Evolutionary conservation across 2,888 invertebrate species (phyloP).

Genomic region (Drosophila diplacantha): DNA sequence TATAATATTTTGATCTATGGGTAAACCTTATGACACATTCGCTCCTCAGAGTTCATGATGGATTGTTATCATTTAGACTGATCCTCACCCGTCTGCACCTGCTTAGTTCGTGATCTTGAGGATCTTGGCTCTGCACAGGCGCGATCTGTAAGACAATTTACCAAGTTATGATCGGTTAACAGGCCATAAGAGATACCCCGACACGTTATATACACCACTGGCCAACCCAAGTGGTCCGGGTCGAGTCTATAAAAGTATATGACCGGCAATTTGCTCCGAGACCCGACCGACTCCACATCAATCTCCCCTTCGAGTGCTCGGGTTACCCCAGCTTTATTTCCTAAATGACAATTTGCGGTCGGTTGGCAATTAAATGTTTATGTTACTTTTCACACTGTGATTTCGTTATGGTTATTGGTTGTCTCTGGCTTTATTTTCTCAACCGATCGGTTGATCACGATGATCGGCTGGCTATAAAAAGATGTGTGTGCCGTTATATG

Average conservation of each 20-base stretch:
- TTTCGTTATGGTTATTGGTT: constrained; percentile 32
- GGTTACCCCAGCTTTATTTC: constrained; percentile 32
- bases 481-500: constrained; percentile 33
- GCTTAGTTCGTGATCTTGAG: constrained; percentile 8
- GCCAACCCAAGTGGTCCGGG: constrained; percentile 9
- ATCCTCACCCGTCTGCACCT: neutral
- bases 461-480: constrained; percentile 56
- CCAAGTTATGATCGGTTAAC: constrained; percentile 37
- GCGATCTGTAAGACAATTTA: constrained; percentile 34
- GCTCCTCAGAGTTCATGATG: neutral
- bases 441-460: constrained; percentile 11
- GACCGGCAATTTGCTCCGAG: constrained; percentile 52
- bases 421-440: constrained; percentile 24
- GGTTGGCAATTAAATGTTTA: constrained; percentile 64
- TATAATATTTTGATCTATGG: constrained; percentile 7
- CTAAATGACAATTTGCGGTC: constrained; percentile 68
- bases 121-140: constrained; percentile 8
- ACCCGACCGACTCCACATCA: constrained; percentile 18
- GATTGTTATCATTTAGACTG: neutral
- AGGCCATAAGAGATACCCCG: constrained; percentile 31
- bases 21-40: neutral
- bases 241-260: constrained; percentile 59
- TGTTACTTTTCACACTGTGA: constrained; percentile 63
- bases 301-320: constrained; percentile 39
- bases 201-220: constrained; percentile 23